Conservation (phyloP, 2,113 vertebrate genomes). For the Alectura lathami region DNA sequence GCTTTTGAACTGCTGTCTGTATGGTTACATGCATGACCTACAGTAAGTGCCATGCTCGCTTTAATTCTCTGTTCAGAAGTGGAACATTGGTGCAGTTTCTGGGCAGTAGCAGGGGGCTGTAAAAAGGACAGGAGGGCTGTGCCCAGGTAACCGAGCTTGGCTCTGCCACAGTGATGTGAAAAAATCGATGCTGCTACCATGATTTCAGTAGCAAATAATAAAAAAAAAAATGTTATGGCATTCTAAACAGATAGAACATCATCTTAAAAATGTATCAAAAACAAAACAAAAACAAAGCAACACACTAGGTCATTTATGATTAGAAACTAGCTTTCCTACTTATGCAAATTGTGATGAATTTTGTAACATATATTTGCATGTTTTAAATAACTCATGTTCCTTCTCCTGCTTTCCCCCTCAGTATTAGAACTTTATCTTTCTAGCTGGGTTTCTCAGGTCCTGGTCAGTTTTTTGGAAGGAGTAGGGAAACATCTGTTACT, state of each 20-base stretch:
- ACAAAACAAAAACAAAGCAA: background rate
- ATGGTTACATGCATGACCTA: background rate
- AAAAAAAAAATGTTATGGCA: background rate
- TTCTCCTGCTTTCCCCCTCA: background rate
- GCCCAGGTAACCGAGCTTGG: background rate
- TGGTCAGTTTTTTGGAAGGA: background rate
- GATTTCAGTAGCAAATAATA: background rate
- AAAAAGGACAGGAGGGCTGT: background rate
- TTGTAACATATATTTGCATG: background rate
- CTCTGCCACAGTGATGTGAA: background rate
- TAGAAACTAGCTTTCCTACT: background rate
- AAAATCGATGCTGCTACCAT: background rate
- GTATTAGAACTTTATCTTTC: background rate
- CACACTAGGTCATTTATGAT: background rate
- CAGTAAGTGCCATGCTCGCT: background rate
- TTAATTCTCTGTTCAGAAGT: background rate
- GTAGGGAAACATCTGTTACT: background rate
- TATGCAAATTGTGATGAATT: background rate
- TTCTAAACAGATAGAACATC: background rate
- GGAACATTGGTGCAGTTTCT: accelerated
- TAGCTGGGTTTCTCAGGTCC: background rate
- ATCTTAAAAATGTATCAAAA: background rate
- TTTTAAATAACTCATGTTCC: background rate
- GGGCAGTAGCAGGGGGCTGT: background rate
- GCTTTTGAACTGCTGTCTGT: background rate